Base-by-base conservation (phyloP, 1,140 invertebrate species). In the Eciton burchellii region DNA sequence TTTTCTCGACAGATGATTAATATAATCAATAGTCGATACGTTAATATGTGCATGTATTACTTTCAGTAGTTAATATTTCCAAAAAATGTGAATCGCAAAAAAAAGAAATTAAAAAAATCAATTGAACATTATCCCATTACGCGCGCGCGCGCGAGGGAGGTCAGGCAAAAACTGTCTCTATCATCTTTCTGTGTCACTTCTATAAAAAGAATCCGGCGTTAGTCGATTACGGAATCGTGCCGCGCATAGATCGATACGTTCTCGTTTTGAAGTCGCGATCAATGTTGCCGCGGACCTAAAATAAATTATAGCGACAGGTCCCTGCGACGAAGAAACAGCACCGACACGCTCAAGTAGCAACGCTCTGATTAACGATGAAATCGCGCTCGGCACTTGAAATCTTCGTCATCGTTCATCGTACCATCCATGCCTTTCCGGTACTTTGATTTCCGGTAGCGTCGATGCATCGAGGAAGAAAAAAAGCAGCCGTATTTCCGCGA, bases 311-410 rank as follows among this genome's bases (percentile, higher is more conserved):
- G 35, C 29, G 41, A 47, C 41, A 63, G 56, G 29, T 52, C 19
- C 6, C 8, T 74, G 77, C 21, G 72, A 79, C 35, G 59, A 82
- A 56, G 65, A n/a, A 82, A 83, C 24, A 68, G 52, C 21, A 83
- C 21, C 62, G 83, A 74, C 72, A 74, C 89, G 89, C 86, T 90
- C 89, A 92, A 92, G 90, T 91, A 91, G 91, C 91, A 87, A 92
- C 92, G 92, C 91, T 93, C 92, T 93, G 91, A 92, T 93, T 92
- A 87, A 81, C 81, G 52, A 81, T 16, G 57, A 79, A 81, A 84
- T 65, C 52, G 66, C 56, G 35, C 45, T 85, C 45, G 41, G 49
- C 62, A 47, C 59, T 60, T 54, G 60, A 24, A 41, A 59, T 71
- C 43, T 86, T 49, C 60, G 65, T 19, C 47, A 43, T 35, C 45